A percentile compares a stretch with the other conserved stretches of the same genome.
Conservation (phyloP, 2,113 vertebrate species). For the Ancistrus triradiatus region DNA sequence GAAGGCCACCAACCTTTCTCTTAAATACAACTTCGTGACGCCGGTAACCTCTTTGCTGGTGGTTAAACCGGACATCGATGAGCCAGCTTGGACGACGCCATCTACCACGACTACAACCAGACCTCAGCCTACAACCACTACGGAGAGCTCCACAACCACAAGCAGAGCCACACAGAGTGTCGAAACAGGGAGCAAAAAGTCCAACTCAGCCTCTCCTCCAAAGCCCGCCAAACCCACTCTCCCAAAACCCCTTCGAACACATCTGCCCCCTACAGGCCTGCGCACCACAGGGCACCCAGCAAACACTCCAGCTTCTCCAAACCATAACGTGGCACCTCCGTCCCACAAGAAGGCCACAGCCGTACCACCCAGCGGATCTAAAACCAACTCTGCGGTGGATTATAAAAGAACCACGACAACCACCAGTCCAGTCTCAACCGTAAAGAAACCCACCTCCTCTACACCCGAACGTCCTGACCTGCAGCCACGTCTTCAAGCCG, state of each 20-base stretch:
- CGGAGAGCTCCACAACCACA: conserved; percentile 2
- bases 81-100: conserved; percentile 40
- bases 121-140: neutral
- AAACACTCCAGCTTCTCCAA: conserved; percentile 8
- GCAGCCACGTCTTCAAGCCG: conserved; percentile 5
- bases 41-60: conserved; percentile 79
- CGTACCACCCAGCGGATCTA: conserved; percentile 39
- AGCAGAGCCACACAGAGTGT: conserved; percentile 9
- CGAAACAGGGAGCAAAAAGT: conserved; percentile 35
- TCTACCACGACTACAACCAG: conserved; percentile 44
- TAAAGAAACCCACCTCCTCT: conserved; percentile 19
- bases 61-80: conserved; percentile 67
- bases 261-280: conserved; percentile 36
- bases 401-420: conserved; percentile 35
- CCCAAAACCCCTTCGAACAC: conserved; percentile 37
- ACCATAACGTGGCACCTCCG: conserved; percentile 23
- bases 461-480: conserved; percentile 19
- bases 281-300: conserved; percentile 34
- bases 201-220: conserved; percentile 2
- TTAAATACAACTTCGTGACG: conserved; percentile 81
- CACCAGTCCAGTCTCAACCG: conserved; percentile 17
- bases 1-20: conserved; percentile 76
- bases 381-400: conserved; percentile 45
- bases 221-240: conserved; percentile 40
- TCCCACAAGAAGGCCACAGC: conserved; percentile 51